Base-by-base conservation (phyloP, 2,113 vertebrate species). In the Ascaphus truei region DNA sequence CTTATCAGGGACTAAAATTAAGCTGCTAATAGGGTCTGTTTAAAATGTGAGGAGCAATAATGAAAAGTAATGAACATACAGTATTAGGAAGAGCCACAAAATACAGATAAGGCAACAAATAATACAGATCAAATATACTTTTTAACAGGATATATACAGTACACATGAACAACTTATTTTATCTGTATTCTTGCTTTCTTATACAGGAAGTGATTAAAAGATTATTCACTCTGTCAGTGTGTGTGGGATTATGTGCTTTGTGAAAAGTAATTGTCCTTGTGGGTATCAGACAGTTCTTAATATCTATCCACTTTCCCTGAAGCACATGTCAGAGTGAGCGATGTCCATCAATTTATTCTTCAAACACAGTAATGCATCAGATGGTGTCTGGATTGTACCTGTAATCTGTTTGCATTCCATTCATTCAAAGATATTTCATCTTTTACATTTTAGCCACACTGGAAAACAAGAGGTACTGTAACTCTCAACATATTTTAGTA, bases 301-400 rank as follows among this genome's bases (percentile, higher is more conserved):
- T 25, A 39, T 43, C 4, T 63, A 25, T 63, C 27, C 7, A 23
- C 29, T 48, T 62, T 23, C 29, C 43, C 60, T 33, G 16, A n/a
- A 62, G 41, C 59, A 47, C 39, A 31, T 47, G 39, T 62, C 59
- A 62, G 59, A 12, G 41, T 62, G 41, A 62, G 29, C 33, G 29
- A 62, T 50, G 43, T 62, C 43, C 29, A 50, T 62, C 60, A 48
- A 62, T 62, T 23, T 62, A 33, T 62, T 48, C 27, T 50, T 62
- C 41, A 45, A 61, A 61, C 50, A 52, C 16, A 27, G 29, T 50
- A 63, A 31, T 36, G 61, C 22, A 34, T 34, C 22, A 26, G 45
- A 5, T 15, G 18, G 18, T 37, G 11, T 36, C 20, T 34, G 31
- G 33, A 51, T 15, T 48, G 10, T n/a, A n/a, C n/a, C n/a, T n/a